Evolutionary conservation across 1,140 invertebrate genomes (phyloP), one percentile per base, ranked within the genome.

Genomic region (Nomia melanderi): DNA sequence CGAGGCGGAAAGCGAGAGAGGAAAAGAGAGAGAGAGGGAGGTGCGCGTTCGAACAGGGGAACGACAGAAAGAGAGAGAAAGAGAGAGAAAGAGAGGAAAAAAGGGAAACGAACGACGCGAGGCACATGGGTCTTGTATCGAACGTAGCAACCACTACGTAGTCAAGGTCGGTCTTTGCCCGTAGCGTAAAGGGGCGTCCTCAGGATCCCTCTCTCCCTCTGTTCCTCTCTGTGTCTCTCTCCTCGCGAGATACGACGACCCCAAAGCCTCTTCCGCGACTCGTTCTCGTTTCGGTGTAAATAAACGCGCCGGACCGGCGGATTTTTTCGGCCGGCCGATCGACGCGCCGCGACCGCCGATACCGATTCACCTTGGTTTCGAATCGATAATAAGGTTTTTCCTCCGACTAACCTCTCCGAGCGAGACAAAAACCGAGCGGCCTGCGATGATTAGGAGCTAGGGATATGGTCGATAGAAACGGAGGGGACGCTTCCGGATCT

Each of bases 111-210:
- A 64, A 62, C 54, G 65, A 78, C 73, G 67, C 59, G 77, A 82
- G 81, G 72, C 87, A 87, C 86, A 54, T 54, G 93, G 84, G 92
- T 72, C 77, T 73, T 87, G 88, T 70, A 93, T 92, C 74, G 91
- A 91, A 75, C 84, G 85, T 81, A 81, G 64, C 79, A 69, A 86
- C 79, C 83, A 84, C 78, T 82, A 84, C 47, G 77, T 87, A 85
- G 89, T 93, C 93, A 89, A 92, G 91, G 64, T 90, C 87, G 76
- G 93, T 93, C 72, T 90, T 92, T 88, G 85, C 91, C 85, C 82
- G 77, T 81, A 44, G 81, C 81, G 84, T 78, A 72, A 75, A 83
- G 84, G 66, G 87, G 82, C 79, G 81, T 87, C 67, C 84, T 87
- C 76, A 67, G 56, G 90, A 90, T 70, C 66, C 78, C 71, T 80